These are phyloP conservation scores for Malthinus seriepunctatus DNA, from an alignment of 2,888 invertebrate species.

Conservation along the genomic window DNA sequence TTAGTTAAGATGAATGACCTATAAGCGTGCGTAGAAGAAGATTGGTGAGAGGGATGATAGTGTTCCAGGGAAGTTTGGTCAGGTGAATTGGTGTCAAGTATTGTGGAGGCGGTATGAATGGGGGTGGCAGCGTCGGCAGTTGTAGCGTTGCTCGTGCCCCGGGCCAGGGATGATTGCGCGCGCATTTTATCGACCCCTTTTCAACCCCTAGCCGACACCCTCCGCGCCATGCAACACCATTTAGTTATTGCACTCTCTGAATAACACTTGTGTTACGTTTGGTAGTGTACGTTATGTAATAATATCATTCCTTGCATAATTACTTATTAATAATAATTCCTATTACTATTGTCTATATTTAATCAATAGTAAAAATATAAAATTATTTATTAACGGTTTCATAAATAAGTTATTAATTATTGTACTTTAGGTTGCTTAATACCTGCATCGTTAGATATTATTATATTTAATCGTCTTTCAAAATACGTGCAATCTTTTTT, in stretches of 20 bases:
- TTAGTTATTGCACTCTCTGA: constrained; percentile 66
- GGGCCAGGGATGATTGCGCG: constrained; percentile 48
- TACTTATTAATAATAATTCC: constrained; percentile 57
- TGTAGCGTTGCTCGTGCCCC: constrained; percentile 37
- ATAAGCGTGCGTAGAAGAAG: constrained; percentile 24
- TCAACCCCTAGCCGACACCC: constrained; percentile 58
- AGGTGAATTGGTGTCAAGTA: constrained; percentile 30
- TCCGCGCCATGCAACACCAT: constrained; percentile 59
- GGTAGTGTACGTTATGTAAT: constrained; percentile 62
- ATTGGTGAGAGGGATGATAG: constrained; percentile 11
- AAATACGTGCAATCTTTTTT: constrained; percentile 53
- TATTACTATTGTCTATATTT: constrained; percentile 56
- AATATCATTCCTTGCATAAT: constrained; percentile 59
- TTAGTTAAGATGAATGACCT: constrained; percentile 22
- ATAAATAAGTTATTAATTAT: constrained; percentile 49
- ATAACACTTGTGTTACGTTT: constrained; percentile 67
- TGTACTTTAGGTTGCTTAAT: constrained; percentile 54
- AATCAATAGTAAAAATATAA: constrained; percentile 54
- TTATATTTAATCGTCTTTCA: constrained; percentile 48
- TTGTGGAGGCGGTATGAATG: constrained; percentile 31
- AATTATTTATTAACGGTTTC: constrained; percentile 51
- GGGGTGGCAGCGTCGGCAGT: constrained; percentile 29
- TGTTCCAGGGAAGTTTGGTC: constrained; percentile 19
- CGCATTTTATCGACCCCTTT: constrained; percentile 55
- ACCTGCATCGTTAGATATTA: constrained; percentile 52